These are phyloP conservation scores for Cladorhizidae sp. DNA, from an alignment of 37 sponge, comb jelly and placozoan species.

Conservation along the genomic window DNA sequence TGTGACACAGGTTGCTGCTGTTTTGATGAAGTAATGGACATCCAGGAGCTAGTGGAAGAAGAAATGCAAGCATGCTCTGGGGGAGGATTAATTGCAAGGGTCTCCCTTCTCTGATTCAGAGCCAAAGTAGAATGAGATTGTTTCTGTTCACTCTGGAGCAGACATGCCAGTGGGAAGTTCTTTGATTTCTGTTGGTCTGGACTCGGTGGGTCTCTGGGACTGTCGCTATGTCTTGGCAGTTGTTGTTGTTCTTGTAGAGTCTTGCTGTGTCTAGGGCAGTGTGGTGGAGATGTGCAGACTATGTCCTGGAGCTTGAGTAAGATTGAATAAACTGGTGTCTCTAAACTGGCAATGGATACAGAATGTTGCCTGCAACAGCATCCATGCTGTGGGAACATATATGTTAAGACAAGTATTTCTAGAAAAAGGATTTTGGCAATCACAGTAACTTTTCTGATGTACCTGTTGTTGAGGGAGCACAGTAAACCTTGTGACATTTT, in stretches of 20 bases:
- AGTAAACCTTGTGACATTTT: constrained; percentile 2
- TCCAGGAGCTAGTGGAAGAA: background rate
- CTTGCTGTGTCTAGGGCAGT: background rate
- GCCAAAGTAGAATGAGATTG: background rate
- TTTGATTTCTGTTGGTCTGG: background rate
- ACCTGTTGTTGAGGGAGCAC: constrained; percentile 35
- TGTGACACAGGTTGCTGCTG: constrained; percentile 3
- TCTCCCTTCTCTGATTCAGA: background rate
- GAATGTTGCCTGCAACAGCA: constrained; percentile 2
- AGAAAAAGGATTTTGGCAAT: background rate
- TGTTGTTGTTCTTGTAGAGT: background rate
- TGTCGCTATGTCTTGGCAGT: background rate
- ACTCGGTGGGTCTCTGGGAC: background rate
- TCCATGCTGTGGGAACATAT: background rate
- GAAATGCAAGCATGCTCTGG: background rate
- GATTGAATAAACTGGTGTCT: background rate
- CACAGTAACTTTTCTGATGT: background rate
- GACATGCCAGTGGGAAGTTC: background rate
- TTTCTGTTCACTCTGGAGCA: background rate
- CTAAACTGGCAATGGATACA: constrained; percentile 1
- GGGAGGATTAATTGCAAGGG: background rate
- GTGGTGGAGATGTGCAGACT: background rate
- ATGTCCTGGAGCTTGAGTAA: background rate
- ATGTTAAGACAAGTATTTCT: background rate
- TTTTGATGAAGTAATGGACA: background rate